phyloP scores from a whole-genome alignment of 2,888 invertebrate species.

The Morpho helenor region DNA sequence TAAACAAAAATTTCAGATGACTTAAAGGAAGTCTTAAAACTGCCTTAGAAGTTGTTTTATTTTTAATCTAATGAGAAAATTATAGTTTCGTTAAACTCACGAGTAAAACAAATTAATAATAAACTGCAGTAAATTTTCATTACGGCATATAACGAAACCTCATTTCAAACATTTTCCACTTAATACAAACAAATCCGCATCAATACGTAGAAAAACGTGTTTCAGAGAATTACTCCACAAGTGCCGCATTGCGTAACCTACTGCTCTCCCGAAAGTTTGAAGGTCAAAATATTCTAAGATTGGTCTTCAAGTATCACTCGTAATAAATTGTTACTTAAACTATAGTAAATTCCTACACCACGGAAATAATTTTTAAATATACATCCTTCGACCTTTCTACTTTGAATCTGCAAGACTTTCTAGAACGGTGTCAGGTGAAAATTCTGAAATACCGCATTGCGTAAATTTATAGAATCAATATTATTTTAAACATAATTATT shows the following conservation, averaged over 20 bases:
- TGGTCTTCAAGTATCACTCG: constrained; percentile 7
- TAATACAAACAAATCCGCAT: not conserved
- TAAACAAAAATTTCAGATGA: too few species aligned
- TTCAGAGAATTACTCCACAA: constrained; percentile 41
- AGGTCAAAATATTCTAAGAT: constrained; percentile 40
- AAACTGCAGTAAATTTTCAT: too few species aligned
- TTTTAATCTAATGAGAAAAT: too few species aligned
- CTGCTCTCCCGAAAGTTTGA: constrained; percentile 43
- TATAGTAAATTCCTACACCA: constrained; percentile 1
- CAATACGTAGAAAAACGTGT: constrained; percentile 8
- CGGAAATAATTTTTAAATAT: not conserved
- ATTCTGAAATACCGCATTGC: constrained; percentile 2
- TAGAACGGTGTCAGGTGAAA: not conserved
- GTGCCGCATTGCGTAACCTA: constrained; percentile 56
- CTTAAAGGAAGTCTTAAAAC: too few species aligned
- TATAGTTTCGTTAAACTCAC: too few species aligned
- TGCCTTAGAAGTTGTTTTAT: too few species aligned
- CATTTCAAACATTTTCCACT: not conserved
- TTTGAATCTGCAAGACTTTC: not conserved
- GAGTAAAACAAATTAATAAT: too few species aligned
- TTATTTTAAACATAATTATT: too few species aligned
- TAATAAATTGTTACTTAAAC: not conserved
- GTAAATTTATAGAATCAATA: not conserved
- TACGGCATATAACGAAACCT: too few species aligned
- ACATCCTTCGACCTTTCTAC: too few species aligned